Base-by-base conservation (phyloP, 1,140 invertebrate species). In the Zelostemma sp. region DNA sequence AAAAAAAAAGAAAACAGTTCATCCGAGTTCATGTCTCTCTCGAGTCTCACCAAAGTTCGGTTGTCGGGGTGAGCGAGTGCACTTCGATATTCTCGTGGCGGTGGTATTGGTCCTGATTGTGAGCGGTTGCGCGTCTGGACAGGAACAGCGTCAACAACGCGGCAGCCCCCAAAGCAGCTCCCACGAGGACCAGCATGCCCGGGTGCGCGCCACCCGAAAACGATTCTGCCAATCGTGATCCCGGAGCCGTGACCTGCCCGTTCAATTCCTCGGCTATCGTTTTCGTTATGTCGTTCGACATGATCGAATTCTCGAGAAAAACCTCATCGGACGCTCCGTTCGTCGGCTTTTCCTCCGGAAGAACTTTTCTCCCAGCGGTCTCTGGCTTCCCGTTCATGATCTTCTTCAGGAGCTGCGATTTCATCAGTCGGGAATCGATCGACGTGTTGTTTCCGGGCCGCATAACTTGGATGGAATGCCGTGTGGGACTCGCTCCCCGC, bases 61-160 rank as follows among this genome's bases (percentile, higher is more conserved):
- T 88, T 8, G 90, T 85, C 6, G 86, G 88, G 6, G 89, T 88
- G 66, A 92, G 86, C 78, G 88, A 90, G 58, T 88, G 88, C 73
- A 91, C 90, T 75, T 91, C 90, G 80, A 91, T 90, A 77, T 90
- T 89, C 68, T 91, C 88, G 68, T 87, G 84, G 9, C 79, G 78
- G 21, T 84, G 80, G 61, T 82, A 82, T 57, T 78, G 84, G 45
- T 84, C 82, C 40, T 83, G 80, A 70, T 79, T 76, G 50, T 66
- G 69, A 6, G 75, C 60, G 3, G 75, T 78, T 1, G 79, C 80
- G 1, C 80, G 77, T 47, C 81, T 74, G 6, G 82, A 81, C 3
- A 82, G 56, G 65, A 87, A 82, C 63, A 86, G 80, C 60, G 83
- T 84, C 65, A 81, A 72, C 62, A 85, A 79, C 60, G 85, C 81